Evolutionary conservation across 2,888 invertebrate species (phyloP), one percentile per base, ranked within the genome.

Genomic region (Hylaea fasciaria): DNA sequence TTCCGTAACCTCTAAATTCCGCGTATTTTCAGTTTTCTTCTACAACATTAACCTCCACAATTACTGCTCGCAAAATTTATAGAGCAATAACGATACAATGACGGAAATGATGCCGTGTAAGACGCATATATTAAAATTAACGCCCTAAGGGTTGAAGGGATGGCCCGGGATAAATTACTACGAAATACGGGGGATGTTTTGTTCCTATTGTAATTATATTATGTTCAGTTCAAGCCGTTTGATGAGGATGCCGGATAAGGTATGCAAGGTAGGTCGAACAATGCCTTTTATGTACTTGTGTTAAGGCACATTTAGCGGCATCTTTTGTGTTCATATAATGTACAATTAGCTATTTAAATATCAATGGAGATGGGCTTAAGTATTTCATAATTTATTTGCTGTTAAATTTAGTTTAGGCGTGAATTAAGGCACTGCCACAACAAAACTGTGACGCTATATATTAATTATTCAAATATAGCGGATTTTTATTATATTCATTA

Each of bases 121-220:
- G 74, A 77, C 72, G 67, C 73, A 74, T 75, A 74, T 79, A 81
- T 83, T 82, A 80, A 83, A 82, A 82, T 85, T 80, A 78, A 82
- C 79, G 76, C 73, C 69, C 71, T 72, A 62, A 72, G 64, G 71
- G 75, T 70, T 74, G 75, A 74, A 75, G 72, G 78, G 78, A 76
- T 76, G 76, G 70, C 74, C 74, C 58, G 66, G 73, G 74, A 77
- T 80, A 78, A 80, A 76, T 78, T 78, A 77, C 66, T 68, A 66
- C 65, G 65, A 58, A 68, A 62, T 68, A 70, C 65, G 62, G 58
- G 71, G 69, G 68, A 65, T 73, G 80, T 78, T 79, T 78, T 76
- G 77, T 79, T 78, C 70, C 67, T 74, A 78, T 69, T 73, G 75
- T 82, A 81, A 81, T 83, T 79, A 82, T 76, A 73, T 76, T 76